Percentiles rank a stretch among this genome's conserved stretches.
These are phyloP conservation scores for Clusia tigrina DNA, from an alignment of 2,888 invertebrate species.

Conservation along the genomic window DNA sequence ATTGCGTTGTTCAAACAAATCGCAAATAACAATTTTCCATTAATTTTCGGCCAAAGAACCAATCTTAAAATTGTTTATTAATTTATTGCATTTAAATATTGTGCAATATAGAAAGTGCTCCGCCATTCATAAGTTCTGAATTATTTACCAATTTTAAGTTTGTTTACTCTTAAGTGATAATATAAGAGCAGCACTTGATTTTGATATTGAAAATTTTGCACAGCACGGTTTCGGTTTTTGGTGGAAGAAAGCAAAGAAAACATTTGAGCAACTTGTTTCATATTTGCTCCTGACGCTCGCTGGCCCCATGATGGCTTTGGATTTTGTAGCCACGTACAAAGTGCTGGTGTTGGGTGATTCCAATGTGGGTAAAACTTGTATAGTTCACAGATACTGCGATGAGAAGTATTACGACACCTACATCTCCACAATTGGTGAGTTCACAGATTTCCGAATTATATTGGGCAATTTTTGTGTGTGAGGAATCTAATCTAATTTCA, in stretches of 20 bases:
- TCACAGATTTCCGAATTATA: neutral
- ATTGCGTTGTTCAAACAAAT: slow-evolving; percentile 1
- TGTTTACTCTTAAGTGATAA: too few species aligned
- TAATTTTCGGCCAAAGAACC: too few species aligned
- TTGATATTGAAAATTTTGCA: neutral
- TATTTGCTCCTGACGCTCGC: slow-evolving; percentile 14
- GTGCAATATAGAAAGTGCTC: neutral
- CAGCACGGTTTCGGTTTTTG: too few species aligned
- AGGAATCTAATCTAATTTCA: neutral
- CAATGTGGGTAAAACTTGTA: slow-evolving; percentile 90
- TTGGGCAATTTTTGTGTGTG: neutral
- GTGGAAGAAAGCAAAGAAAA: neutral
- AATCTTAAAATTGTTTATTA: too few species aligned
- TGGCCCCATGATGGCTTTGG: slow-evolving; percentile 73
- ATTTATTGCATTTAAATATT: neutral
- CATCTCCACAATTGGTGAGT: slow-evolving; percentile 88
- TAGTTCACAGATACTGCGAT: slow-evolving; percentile 88
- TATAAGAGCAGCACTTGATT: too few species aligned
- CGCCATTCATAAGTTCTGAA: neutral
- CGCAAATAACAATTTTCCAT: too few species aligned
- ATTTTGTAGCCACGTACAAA: slow-evolving; percentile 88
- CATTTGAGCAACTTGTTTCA: slow-evolving; percentile 4
- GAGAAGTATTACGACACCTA: slow-evolving; percentile 90
- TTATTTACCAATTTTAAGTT: neutral
- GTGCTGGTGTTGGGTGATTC: slow-evolving; percentile 87